phyloP scores from a whole-genome alignment of 2,113 vertebrate species.

The Mobula birostris region DNA sequence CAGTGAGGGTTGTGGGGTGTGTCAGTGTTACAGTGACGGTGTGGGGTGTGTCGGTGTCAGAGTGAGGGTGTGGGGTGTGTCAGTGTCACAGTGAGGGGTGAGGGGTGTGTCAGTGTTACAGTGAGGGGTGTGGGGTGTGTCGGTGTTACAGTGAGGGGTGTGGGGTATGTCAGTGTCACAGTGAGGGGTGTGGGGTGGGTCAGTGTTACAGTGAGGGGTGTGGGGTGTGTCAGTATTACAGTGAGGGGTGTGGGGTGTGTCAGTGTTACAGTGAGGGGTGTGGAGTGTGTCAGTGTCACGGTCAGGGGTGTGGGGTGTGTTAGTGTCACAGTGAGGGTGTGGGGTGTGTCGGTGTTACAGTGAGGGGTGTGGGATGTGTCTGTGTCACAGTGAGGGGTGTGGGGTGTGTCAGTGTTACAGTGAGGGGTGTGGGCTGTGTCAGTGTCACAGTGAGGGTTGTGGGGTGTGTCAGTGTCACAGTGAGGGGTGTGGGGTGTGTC shows the following conservation, averaged over 20 bases:
- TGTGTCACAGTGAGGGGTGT: neutral
- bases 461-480: neutral
- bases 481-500: neutral
- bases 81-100: neutral
- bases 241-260: neutral
- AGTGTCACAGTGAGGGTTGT: neutral
- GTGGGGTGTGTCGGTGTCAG: too few relatives aligned
- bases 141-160: neutral
- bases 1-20: neutral
- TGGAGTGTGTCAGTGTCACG: neutral
- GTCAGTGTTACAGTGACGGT: neutral
- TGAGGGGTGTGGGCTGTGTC: neutral
- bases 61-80: neutral
- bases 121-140: neutral
- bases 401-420: neutral
- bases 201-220: neutral
- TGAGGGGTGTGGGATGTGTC: neutral
- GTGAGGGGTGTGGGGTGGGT: neutral
- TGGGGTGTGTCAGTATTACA: neutral
- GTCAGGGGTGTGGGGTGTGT: neutral
- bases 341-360: neutral
- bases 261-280: neutral
- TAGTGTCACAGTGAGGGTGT: slow-evolving; percentile 5
- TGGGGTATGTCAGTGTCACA: neutral
- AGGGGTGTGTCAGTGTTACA: neutral